Percentiles rank a stretch among this genome's conserved stretches.
Conservation (phyloP, 2,888 invertebrate genomes). For the Pristionchus arcanus region DNA sequence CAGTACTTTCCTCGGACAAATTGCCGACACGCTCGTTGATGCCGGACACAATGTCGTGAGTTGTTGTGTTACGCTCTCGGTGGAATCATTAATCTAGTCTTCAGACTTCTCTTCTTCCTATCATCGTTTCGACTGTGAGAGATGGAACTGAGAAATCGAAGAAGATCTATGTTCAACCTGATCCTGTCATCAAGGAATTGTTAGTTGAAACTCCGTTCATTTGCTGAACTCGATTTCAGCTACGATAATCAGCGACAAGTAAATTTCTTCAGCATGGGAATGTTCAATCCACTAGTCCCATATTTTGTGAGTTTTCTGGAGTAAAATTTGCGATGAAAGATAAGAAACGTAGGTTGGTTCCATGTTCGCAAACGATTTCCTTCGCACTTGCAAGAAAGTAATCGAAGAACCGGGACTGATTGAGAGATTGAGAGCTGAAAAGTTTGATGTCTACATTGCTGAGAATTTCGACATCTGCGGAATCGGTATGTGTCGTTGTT, state of each 20-base stretch:
- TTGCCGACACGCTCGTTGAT: background rate
- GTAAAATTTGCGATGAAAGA: background rate
- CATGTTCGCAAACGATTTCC: background rate
- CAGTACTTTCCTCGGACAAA: background rate
- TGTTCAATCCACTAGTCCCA: background rate
- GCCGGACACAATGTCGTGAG: conserved; percentile 26
- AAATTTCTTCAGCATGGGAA: background rate
- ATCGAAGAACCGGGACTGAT: conserved; percentile 34
- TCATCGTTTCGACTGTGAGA: background rate
- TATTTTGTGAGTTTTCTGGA: background rate
- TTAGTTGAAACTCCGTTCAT: background rate
- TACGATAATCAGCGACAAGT: background rate
- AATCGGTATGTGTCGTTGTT: background rate
- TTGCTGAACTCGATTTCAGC: background rate
- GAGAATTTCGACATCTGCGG: conserved; percentile 35
- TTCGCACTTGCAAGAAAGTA: background rate
- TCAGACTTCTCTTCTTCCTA: conserved; percentile 7
- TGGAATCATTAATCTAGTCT: background rate
- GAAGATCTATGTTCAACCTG: conserved; percentile 16
- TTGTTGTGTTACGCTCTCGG: background rate
- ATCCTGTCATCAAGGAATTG: conserved; percentile 18
- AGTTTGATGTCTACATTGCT: background rate
- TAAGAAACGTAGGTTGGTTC: background rate
- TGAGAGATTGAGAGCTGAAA: background rate
- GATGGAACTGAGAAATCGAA: conserved; percentile 3